Evolutionary conservation across 2,113 vertebrate genomes (phyloP).

Genomic region (Cyanoliseus patagonus): DNA sequence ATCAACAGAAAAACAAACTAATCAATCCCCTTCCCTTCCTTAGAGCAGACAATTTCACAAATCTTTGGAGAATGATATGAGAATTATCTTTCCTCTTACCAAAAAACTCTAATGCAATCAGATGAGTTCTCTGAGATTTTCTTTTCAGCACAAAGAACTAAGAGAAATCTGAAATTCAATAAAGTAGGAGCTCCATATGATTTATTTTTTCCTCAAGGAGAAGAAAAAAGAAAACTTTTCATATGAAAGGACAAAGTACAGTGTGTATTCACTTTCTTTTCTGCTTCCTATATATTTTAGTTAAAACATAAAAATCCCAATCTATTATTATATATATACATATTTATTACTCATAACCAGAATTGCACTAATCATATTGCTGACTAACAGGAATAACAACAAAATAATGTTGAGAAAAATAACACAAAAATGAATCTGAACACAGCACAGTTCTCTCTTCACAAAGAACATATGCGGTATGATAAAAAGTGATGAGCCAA

Average conservation of each 20-base stretch:
- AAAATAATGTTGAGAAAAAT: neutral
- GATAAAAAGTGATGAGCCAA: neutral
- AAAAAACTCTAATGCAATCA: neutral
- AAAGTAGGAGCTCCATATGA: rapidly evolving
- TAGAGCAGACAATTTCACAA: neutral
- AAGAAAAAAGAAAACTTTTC: neutral
- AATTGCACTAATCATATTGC: neutral
- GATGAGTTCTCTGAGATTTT: neutral
- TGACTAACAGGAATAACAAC: neutral
- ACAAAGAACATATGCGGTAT: neutral
- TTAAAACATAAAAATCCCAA: neutral
- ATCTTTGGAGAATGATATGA: neutral
- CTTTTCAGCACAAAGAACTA: neutral
- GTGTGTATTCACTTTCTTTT: neutral
- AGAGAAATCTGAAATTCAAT: neutral
- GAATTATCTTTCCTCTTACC: neutral
- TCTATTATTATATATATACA: neutral
- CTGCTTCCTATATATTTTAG: neutral
- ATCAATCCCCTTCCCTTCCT: neutral
- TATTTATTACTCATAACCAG: neutral
- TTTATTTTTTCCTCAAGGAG: neutral
- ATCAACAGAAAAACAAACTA: neutral
- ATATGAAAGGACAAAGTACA: neutral
- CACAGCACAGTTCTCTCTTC: neutral
- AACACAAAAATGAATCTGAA: neutral